Percentiles rank a stretch among this genome's conserved stretches.
Evolutionary conservation across 2,888 invertebrate species (phyloP).

Genomic region (Gortyna flavago): DNA sequence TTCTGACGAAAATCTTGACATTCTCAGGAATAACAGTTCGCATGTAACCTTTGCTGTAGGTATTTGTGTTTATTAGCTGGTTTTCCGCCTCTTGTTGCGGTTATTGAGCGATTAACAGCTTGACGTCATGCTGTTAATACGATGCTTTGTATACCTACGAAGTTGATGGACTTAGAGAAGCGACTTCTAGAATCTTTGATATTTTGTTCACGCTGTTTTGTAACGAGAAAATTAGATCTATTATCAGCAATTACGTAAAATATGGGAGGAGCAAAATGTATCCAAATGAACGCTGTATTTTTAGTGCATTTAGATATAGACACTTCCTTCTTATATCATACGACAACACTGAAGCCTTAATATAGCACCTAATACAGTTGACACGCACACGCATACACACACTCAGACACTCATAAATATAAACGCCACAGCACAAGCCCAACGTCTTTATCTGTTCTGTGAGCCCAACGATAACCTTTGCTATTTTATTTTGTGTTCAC

Average conservation of each 20-base stretch:
- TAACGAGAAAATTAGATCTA: neutral
- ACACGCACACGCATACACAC: no score
- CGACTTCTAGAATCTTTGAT: conserved; percentile 40
- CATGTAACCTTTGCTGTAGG: conserved; percentile 42
- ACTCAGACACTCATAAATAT: no score
- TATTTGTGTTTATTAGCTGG: conserved; percentile 38
- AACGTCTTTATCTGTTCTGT: no score
- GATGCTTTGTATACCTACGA: conserved; percentile 1
- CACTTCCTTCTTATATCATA: no score
- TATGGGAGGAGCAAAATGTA: neutral
- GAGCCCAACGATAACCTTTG: no score
- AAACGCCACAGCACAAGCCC: no score
- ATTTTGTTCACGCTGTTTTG: neutral
- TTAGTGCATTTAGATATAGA: neutral
- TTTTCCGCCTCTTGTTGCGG: conserved; percentile 60
- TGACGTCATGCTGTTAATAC: conserved; percentile 49
- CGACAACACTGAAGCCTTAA: no score
- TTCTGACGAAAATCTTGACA: conserved; percentile 38
- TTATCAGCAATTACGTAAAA: neutral
- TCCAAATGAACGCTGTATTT: neutral
- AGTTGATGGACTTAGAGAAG: neutral
- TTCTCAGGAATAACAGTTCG: conserved; percentile 16
- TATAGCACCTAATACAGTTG: no score
- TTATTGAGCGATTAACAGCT: conserved; percentile 38
- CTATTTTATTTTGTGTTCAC: no score